phyloP scores from a whole-genome alignment of 2,113 vertebrate species.

The Montifringilla adamsi region DNA sequence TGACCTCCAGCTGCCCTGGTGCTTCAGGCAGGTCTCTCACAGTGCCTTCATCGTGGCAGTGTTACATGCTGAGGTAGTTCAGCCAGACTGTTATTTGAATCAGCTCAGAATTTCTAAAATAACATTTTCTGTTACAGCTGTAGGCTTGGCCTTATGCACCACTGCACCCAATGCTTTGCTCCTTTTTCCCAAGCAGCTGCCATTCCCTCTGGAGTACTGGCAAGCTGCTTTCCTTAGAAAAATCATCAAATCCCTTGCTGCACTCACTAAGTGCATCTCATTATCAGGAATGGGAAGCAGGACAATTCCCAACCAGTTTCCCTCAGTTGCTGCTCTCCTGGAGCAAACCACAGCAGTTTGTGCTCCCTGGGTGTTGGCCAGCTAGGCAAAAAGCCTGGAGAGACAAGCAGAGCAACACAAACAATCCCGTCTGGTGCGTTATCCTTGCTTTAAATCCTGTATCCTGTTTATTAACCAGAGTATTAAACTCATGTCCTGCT shows the following conservation, averaged over 20 bases:
- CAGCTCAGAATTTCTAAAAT: constrained; percentile 4
- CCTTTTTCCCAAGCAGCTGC: not conserved
- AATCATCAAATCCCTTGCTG: not conserved
- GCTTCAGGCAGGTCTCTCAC: not conserved
- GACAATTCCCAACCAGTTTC: not conserved
- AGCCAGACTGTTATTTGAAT: not conserved
- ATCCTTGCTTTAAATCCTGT: not conserved
- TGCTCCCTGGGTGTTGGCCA: not conserved
- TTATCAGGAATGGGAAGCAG: not conserved
- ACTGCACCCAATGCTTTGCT: not conserved
- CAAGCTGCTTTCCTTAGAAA: constrained; percentile 8
- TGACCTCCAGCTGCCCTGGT: not conserved
- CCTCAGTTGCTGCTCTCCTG: not conserved
- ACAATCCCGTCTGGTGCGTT: not conserved
- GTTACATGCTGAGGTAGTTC: not conserved
- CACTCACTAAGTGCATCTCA: not conserved
- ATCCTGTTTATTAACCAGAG: not conserved
- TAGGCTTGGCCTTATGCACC: not conserved
- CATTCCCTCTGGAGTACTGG: not conserved
- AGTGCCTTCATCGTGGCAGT: not conserved
- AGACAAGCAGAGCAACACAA: not conserved
- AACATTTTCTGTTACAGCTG: constrained; percentile 2
- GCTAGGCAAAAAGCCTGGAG: constrained; percentile 5
- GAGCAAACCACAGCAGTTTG: not conserved
- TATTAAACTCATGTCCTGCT: not conserved